Evolutionary conservation across 1,140 invertebrate species (phyloP).

Genomic region (Drosophila sp.): DNA sequence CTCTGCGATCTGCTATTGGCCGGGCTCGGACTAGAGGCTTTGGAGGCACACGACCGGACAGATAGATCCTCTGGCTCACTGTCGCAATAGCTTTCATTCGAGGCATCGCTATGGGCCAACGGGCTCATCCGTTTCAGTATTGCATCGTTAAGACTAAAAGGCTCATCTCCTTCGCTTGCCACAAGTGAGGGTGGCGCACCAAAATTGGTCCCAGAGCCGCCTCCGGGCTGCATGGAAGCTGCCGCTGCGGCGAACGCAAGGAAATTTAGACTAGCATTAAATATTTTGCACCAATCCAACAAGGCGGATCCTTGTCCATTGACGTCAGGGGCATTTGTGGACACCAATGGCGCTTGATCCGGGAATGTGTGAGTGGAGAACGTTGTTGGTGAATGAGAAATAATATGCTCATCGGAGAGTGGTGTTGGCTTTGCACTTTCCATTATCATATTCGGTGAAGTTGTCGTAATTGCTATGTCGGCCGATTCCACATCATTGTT

Average conservation of each 20-base stretch:
- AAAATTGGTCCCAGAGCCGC: constrained; percentile 16
- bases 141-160: constrained; percentile 85
- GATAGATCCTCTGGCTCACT: constrained; percentile 81
- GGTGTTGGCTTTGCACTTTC: constrained; percentile 16
- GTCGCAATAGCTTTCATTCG: constrained; percentile 74
- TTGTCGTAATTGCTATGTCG: constrained; percentile 48
- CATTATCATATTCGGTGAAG: constrained; percentile 70
- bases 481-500: constrained; percentile 66
- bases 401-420: constrained; percentile 19
- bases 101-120: constrained; percentile 74
- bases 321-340: constrained; percentile 69
- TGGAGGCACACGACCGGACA: constrained; percentile 70
- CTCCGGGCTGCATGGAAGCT: constrained; percentile 62
- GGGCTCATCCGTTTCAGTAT: constrained; percentile 65
- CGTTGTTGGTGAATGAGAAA: constrained; percentile 40
- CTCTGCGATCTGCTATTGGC: constrained; percentile 71
- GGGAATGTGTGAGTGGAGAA: constrained; percentile 27
- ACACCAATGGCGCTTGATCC: constrained; percentile 34
- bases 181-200: constrained; percentile 18
- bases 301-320: constrained; percentile 83
- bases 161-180: constrained; percentile 71
- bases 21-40: constrained; percentile 54
- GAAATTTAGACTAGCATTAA: constrained; percentile 83
- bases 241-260: constrained; percentile 71
- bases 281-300: constrained; percentile 89